Base-by-base conservation (phyloP, 2,888 invertebrate genomes). In the Tipula confusa region DNA sequence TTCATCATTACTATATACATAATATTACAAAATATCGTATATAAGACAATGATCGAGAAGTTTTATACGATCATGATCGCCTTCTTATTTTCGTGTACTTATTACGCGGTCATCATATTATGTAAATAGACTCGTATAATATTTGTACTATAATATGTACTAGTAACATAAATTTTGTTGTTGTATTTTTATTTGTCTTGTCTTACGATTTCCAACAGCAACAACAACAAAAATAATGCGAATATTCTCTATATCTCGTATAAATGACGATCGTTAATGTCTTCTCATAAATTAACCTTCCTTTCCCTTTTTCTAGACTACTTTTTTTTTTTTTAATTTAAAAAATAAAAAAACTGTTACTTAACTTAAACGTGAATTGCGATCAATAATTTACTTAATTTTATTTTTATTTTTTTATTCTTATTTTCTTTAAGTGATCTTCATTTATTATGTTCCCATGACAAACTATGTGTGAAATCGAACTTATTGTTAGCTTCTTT, bases 41-140 rank as follows among this genome's bases (percentile, higher is more conserved):
- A 2, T 64, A 64, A 64, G 64, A 64, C 64, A 64, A 64, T 64
- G 64, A 64, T 64, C 64, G 64, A 64, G 64, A n/a, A 64, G 64
- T 64, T 64, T 64, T 64, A 24, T 64, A n/a, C n/a, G 64, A 64
- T 64, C 64, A 64, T 64, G 64, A 64, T 64, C 64, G 64, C 64
- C 64, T 64, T 18, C 64, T 64, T n/a, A n/a, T n/a, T 64, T 64
- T 64, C 64, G 64, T 64, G 64, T 64, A 24, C 24, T 64, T 64
- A 43, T 43, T 43, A 64, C 64, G 64, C 64, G 64, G 64, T 64
- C 64, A 64, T 64, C 64, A 64, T n/a, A n/a, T 64, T 64, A 64
- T 64, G 64, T 64, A 64, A 64, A 38, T 38, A 7, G 13, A 64
- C n/a, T n/a, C n/a, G n/a, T n/a, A n/a, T n/a, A n/a, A n/a, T n/a